phyloP scores from a whole-genome alignment of 2,113 vertebrate genomes.

The Podocnemis expansa region DNA sequence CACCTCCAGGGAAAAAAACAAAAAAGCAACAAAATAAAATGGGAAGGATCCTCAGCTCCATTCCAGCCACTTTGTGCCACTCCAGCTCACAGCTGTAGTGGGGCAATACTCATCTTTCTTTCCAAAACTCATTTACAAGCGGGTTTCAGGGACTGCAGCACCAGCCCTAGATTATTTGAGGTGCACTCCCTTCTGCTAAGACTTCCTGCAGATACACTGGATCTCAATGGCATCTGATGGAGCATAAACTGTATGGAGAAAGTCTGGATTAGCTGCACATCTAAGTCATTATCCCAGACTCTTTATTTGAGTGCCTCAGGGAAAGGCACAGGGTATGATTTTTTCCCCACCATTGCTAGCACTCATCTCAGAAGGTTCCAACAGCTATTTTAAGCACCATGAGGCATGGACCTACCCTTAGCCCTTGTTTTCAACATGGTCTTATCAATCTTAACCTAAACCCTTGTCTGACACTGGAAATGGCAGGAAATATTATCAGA shows the following conservation, averaged over 20 bases:
- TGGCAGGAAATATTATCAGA: background rate
- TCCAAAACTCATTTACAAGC: background rate
- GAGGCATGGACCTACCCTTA: background rate
- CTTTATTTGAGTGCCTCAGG: background rate
- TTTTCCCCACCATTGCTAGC: background rate
- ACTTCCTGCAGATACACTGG: background rate
- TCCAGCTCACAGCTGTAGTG: background rate
- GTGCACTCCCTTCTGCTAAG: background rate
- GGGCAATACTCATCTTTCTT: background rate
- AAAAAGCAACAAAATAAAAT: background rate
- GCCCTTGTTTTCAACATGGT: background rate
- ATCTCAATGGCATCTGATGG: background rate
- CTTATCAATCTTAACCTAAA: background rate
- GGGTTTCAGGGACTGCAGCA: no score
- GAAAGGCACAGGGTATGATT: background rate
- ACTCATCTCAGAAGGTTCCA: background rate
- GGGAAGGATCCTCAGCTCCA: background rate
- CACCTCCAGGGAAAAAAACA: background rate
- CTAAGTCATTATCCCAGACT: background rate
- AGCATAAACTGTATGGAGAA: background rate
- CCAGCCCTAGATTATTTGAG: background rate
- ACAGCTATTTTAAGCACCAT: background rate
- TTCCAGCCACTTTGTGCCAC: background rate
- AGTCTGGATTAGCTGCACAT: background rate
- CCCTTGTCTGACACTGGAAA: background rate